Evolutionary conservation across 2,113 vertebrate species (phyloP).

Genomic region (Lonchura striata): DNA sequence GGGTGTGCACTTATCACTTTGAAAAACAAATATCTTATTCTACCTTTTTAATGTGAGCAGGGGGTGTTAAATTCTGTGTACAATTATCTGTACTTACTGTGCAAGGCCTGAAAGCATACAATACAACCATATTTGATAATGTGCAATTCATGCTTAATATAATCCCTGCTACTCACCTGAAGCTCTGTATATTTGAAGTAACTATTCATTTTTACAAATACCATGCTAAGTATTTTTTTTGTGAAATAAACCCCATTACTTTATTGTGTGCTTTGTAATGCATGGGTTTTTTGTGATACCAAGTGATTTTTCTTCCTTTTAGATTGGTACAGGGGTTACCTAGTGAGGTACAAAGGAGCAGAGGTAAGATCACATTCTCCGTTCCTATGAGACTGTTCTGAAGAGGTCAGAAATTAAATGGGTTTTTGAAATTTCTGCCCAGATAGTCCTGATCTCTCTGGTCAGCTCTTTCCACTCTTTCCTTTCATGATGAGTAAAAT

Average conservation of each 20-base stretch:
- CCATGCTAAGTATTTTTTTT: not conserved
- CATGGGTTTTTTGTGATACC: not conserved
- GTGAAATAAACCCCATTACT: not conserved
- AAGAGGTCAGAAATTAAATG: not conserved
- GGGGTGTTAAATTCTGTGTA: not conserved
- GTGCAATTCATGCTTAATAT: not conserved
- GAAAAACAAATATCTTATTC: not conserved
- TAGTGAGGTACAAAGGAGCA: conserved; percentile 82
- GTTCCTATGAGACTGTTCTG: not conserved
- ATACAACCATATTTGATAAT: not conserved
- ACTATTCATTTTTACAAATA: not conserved
- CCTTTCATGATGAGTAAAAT: not conserved
- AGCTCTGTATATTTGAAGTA: not conserved
- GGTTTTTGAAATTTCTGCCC: not conserved
- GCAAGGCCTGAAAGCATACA: not conserved
- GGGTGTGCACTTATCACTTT: rapidly evolving
- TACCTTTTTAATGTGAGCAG: not conserved
- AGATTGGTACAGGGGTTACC: conserved; percentile 92
- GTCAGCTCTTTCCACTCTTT: not conserved
- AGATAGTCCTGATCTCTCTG: not conserved
- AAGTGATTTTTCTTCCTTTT: conserved; percentile 52
- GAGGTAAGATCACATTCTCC: conserved; percentile 74
- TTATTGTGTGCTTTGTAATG: not conserved
- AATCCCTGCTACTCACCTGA: not conserved
- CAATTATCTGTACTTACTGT: not conserved